phyloP scores from a whole-genome alignment of 2,113 vertebrate species.

The Eleginops maclovinus region DNA sequence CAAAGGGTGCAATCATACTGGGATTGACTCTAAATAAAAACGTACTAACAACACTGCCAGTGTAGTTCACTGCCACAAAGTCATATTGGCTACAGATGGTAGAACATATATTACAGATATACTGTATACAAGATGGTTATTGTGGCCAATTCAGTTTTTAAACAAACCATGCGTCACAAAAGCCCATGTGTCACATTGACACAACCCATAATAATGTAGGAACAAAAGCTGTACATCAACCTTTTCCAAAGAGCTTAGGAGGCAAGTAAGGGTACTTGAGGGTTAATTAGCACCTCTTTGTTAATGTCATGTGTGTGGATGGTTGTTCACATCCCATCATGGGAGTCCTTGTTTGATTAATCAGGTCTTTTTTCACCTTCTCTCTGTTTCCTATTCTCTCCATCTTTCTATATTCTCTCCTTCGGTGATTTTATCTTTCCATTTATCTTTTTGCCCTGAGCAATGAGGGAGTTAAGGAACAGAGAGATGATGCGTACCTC shows the following conservation, averaged over 20 bases:
- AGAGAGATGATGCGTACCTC: constrained; percentile 40
- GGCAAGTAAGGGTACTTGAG: background rate
- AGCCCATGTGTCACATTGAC: background rate
- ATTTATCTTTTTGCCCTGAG: constrained; percentile 28
- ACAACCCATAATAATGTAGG: background rate
- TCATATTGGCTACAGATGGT: constrained; percentile 2
- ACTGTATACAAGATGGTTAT: background rate
- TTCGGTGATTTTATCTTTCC: constrained; percentile 12
- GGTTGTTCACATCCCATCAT: background rate
- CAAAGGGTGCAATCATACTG: constrained; percentile 35
- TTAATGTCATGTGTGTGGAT: background rate
- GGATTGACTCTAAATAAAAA: constrained; percentile 39
- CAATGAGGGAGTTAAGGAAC: constrained; percentile 34
- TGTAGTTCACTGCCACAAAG: constrained; percentile 25
- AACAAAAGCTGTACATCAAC: background rate
- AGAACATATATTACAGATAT: background rate
- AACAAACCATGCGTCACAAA: background rate
- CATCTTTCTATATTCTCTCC: background rate
- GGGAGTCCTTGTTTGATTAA: background rate
- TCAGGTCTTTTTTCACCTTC: background rate
- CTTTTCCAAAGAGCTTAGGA: background rate
- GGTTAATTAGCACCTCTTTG: background rate
- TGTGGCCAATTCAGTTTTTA: background rate
- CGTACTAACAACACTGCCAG: constrained; percentile 35
- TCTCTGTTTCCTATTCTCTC: constrained; percentile 1